Percentiles rank a stretch among this genome's conserved stretches.
phyloP scores from a whole-genome alignment of 2,888 invertebrate species.

The Octodonta nipae region DNA sequence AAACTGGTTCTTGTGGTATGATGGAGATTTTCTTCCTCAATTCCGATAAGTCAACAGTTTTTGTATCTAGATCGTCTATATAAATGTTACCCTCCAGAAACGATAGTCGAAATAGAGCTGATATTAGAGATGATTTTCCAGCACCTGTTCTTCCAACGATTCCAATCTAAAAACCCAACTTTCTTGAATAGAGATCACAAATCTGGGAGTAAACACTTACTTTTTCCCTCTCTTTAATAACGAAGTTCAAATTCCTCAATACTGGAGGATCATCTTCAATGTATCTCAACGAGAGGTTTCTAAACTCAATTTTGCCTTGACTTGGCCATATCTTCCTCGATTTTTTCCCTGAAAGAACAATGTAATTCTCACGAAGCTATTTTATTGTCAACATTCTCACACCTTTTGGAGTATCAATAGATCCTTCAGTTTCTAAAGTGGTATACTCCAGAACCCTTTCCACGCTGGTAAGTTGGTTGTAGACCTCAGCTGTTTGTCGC shows the following conservation, averaged over 20 bases:
- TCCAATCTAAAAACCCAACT: constrained; percentile 40
- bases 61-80: constrained; percentile 65
- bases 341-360: constrained; percentile 3
- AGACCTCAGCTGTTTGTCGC: constrained; percentile 62
- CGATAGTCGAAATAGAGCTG: constrained; percentile 66
- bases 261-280: constrained; percentile 48
- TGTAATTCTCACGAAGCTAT: background rate
- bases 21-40: constrained; percentile 66
- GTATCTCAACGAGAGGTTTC: constrained; percentile 51
- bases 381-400: constrained; percentile 19
- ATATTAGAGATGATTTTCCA: constrained; percentile 63
- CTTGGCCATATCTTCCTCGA: constrained; percentile 48
- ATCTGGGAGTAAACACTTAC: constrained; percentile 32
- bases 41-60: constrained; percentile 54
- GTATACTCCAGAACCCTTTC: constrained; percentile 65
- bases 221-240: constrained; percentile 51
- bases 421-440: constrained; percentile 54
- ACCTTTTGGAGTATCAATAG: constrained; percentile 40
- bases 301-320: constrained; percentile 45
- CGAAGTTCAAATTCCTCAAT: constrained; percentile 50
- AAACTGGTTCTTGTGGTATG: constrained; percentile 53
- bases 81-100: constrained; percentile 61
- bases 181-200: background rate
- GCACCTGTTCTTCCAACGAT: constrained; percentile 75
- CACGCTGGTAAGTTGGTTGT: constrained; percentile 64